Evolutionary conservation across 2,113 vertebrate genomes (phyloP), one percentile per base, ranked within the genome.

Genomic region (Pleuronectes platessa): DNA sequence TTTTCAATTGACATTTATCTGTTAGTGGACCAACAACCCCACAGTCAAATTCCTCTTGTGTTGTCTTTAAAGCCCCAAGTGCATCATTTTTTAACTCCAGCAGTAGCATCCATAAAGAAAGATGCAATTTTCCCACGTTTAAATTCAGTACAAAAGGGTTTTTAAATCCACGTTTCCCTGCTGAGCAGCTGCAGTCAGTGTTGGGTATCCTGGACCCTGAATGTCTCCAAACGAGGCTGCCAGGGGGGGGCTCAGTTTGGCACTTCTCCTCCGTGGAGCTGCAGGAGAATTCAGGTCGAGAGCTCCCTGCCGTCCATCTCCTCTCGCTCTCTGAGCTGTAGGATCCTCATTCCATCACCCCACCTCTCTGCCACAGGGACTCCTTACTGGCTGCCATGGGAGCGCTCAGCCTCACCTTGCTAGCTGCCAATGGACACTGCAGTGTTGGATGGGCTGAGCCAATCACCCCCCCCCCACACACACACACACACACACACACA

Each of bases 361-460:
- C 58, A 14, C 55, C 71, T 58, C 70, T 53, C 61, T 79, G 63
- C 60, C 69, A 55, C 54, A 69, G 69, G 68, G 78, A 79, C 64
- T 83, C 76, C 74, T 63, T 62, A 76, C 78, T 72, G 63, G 24
- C 47, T 51, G 5, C 47, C 17, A 18, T 17, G 47, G 18, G 61
- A 68, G 31, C 20, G 0, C 4, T 71, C 68, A 35, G 68, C 53
- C 58, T 49, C 78, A 27, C 72, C 68, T 51, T 78, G 78, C 68
- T 82, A 82, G 61, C 26, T 31, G 60, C 67, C 78, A 65, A 17
- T 81, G 79, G 69, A 80, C 83, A 80, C 83, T 86, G 88, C 86
- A 83, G 86, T 86, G 79, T 78, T 88, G 76, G 84, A 86, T 45
- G 73, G 49, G 81, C 71, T 72, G 12, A 78, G 79, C 78, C 88